Evolutionary conservation across 2,888 invertebrate species (phyloP).

Genomic region (Drosophila bunnanda): DNA sequence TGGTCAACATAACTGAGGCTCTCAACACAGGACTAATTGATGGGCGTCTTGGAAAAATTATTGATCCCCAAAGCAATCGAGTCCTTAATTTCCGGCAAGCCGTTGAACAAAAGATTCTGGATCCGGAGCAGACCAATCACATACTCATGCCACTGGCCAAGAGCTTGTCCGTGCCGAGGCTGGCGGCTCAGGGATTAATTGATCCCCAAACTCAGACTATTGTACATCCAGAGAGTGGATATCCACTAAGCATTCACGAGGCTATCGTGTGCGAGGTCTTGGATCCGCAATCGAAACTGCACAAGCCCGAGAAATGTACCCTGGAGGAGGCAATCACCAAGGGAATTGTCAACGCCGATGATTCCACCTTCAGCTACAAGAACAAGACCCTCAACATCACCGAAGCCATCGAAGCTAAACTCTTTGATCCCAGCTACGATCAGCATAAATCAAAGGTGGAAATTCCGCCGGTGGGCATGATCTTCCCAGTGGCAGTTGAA

Average conservation of each 20-base stretch:
- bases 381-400: conserved; percentile 88
- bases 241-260: conserved; percentile 90
- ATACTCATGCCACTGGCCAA: conserved; percentile 92
- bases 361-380: conserved; percentile 88
- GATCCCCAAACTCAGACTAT: conserved; percentile 90
- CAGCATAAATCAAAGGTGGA: conserved; percentile 84
- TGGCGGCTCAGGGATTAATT: conserved; percentile 93
- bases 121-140: conserved; percentile 90
- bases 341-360: conserved; percentile 89
- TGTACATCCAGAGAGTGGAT: conserved; percentile 95
- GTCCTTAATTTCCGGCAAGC: conserved; percentile 93
- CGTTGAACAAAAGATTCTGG: conserved; percentile 91
- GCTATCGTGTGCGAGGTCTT: conserved; percentile 95
- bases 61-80: conserved; percentile 93
- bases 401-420: conserved; percentile 88
- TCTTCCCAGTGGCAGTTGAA: conserved; percentile 91
- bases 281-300: conserved; percentile 91
- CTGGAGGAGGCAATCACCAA: conserved; percentile 91
- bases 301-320: conserved; percentile 88
- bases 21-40: conserved; percentile 89
- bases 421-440: conserved; percentile 86
- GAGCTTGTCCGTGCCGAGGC: conserved; percentile 92
- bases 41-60: conserved; percentile 90
- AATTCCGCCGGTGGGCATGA: conserved; percentile 93
- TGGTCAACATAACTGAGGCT: conserved; percentile 91